Base-by-base conservation (phyloP, 2,797 vertebrate species). In the Pseudochaenichthys georgianus region DNA sequence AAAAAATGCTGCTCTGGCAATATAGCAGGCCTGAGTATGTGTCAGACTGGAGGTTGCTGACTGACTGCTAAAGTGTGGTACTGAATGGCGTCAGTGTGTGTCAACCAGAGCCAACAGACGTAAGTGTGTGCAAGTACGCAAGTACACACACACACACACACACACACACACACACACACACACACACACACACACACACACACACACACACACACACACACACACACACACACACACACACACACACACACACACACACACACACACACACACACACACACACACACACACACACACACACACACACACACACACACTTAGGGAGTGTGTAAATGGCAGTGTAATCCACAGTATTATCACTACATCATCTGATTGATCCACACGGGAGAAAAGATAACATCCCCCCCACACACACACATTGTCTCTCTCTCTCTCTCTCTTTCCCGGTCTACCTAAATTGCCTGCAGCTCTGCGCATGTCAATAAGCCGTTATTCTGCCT, bases 361-460 rank as follows among this genome's bases (percentile, higher is more conserved):
- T 91, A 92, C 93, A 93, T 91, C 90, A 93, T 94, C 91, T 92
- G 88, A 94, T 93, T 93, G 92, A 93, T 94, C 88, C 85, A 74
- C 73, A 87, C 74, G 75, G 84, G 80, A 89, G 85, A 88, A 89
- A 84, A 85, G 88, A 91, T 92, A 89, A 80, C 86, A 68, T 72
- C 51, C 62, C 61, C 41, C 13, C 13, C 50, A 38, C 53, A 48
- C 52, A 45, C 76, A 5, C 74, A 21, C 34, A 38, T 2, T 21
- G 21, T 21, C 3, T 28, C 3, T 28, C 46, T 48, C 7, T 52
- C 63, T 54, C 64, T 54, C 64, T 63, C 73, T 54, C 64, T 43
- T 73, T 59, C 79, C 58, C 66, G 43, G 81, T 85, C 78, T 78
- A 58, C 80, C 87, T 90, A 86, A 92, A 90, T 77, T 78, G 84